Evolutionary conservation across 2,797 vertebrate genomes (phyloP), one percentile per base, ranked within the genome.

Genomic region (Pagetopsis macropterus): DNA sequence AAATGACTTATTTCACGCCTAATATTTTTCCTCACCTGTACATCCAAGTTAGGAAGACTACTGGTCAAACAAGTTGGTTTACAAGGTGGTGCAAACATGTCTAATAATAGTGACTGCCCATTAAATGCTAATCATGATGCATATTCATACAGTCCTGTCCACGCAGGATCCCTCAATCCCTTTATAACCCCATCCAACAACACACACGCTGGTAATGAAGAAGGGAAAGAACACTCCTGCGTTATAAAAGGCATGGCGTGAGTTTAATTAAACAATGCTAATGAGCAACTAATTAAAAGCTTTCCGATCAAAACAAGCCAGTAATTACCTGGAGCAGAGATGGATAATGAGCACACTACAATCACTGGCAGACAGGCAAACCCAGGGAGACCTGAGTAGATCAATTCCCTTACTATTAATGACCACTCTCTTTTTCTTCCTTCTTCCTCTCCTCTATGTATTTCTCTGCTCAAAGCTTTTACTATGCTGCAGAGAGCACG

Each of bases 221-320:
- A 75, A 54, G 54, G 59, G 76, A 86, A 62, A 66, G 56, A 89
- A 81, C 81, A 73, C 79, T 78, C 78, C 78, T 40, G 85, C 51
- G 54, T 88, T 89, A 83, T 89, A 83, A 90, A 89, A 91, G 86
- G 85, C 90, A 84, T 77, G 86, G 89, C 85, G 90, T 90, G 92
- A 91, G 89, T 94, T 94, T 94, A 94, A 94, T 94, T 94, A 94
- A 94, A 93, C 91, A 93, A 92, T 90, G 87, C 91, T 94, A 94
- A 95, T 94, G 93, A 94, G 90, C 90, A 90, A 90, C 89, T 94
- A 94, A 94, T 93, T 92, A 94, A 94, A 91, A 89, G 92, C 90
- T 92, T 92, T 92, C 89, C 85, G 79, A 95, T 94, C 91, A 93
- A 94, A 95, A 93, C 90, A 93, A 90, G 84, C 70, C 79, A 78